Evolutionary conservation across 2,113 vertebrate species (phyloP).

Genomic region (Bothrops jararaca): DNA sequence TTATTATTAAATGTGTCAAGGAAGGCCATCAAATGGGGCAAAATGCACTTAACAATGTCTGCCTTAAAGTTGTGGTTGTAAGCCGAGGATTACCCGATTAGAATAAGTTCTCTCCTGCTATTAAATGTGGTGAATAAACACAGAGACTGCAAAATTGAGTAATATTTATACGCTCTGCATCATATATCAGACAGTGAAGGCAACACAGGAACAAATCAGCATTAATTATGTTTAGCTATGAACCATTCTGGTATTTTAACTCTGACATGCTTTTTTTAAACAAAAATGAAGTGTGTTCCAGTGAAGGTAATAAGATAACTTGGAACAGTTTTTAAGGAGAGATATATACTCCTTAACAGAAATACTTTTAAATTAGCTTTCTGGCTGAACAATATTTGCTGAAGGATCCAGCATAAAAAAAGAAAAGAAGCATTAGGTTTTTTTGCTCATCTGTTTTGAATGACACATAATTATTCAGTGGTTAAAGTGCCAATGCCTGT

Average conservation of each 20-base stretch:
- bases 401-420: conserved; percentile 37
- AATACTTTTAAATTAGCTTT: conserved; percentile 55
- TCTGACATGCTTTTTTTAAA: conserved; percentile 27
- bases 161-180: conserved; percentile 38
- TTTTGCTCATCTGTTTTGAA: conserved; percentile 45
- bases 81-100: not conserved
- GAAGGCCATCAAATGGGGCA: too few relatives aligned
- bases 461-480: not conserved
- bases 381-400: conserved; percentile 56
- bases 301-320: conserved; percentile 35
- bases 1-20: too few relatives aligned
- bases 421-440: conserved; percentile 46
- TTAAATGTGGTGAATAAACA: conserved; percentile 13
- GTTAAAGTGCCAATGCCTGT: conserved; percentile 12
- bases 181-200: not conserved
- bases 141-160: conserved; percentile 45
- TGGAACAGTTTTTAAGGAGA: conserved; percentile 14
- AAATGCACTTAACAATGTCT: too few relatives aligned
- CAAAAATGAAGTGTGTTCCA: not conserved
- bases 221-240: conserved; percentile 39
- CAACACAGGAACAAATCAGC: conserved; percentile 42
- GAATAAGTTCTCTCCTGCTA: not conserved
- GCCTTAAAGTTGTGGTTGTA: too few relatives aligned
- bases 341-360: conserved; percentile 48
- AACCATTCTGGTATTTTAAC: conserved; percentile 47